phyloP scores from a whole-genome alignment of 2,113 vertebrate genomes.

The Nerophis ophidion region DNA sequence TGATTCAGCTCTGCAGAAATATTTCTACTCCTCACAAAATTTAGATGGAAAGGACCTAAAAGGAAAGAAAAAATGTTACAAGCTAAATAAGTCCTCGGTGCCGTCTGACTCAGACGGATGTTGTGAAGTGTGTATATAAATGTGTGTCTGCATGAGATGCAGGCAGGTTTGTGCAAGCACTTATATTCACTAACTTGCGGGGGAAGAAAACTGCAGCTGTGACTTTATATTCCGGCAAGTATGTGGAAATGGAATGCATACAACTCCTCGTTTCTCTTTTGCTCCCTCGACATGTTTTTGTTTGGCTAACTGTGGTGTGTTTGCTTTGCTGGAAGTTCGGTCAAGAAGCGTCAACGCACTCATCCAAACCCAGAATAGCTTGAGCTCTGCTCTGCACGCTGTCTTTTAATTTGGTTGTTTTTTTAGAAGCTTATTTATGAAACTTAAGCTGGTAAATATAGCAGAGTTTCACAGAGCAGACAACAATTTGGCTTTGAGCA shows the following conservation, averaged over 20 bases:
- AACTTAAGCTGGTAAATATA: no score
- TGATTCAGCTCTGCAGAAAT: slow-evolving; percentile 27
- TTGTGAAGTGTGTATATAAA: background rate
- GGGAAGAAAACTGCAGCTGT: slow-evolving; percentile 52
- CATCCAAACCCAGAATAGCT: no score
- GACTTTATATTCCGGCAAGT: slow-evolving; percentile 46
- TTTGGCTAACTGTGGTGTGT: background rate
- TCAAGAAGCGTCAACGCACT: no score
- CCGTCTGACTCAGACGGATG: slow-evolving; percentile 9
- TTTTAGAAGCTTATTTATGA: no score
- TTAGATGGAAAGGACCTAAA: background rate
- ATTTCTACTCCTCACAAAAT: background rate
- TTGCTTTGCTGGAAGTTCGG: no score
- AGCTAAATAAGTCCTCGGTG: slow-evolving; percentile 3
- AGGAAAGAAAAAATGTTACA: background rate
- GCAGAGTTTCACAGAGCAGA: no score
- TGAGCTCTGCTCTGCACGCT: no score
- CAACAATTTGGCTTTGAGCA: no score
- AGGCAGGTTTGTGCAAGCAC: slow-evolving; percentile 66
- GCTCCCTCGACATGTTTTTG: slow-evolving; percentile 5
- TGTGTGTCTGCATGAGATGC: slow-evolving; percentile 21
- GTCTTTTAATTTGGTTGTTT: no score
- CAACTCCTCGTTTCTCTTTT: slow-evolving; percentile 17
- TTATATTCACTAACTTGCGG: slow-evolving; percentile 26
- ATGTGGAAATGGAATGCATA: slow-evolving; percentile 42